Evolutionary conservation across 2,888 invertebrate species (phyloP).

Genomic region (Mesorhabditis spiculigera): DNA sequence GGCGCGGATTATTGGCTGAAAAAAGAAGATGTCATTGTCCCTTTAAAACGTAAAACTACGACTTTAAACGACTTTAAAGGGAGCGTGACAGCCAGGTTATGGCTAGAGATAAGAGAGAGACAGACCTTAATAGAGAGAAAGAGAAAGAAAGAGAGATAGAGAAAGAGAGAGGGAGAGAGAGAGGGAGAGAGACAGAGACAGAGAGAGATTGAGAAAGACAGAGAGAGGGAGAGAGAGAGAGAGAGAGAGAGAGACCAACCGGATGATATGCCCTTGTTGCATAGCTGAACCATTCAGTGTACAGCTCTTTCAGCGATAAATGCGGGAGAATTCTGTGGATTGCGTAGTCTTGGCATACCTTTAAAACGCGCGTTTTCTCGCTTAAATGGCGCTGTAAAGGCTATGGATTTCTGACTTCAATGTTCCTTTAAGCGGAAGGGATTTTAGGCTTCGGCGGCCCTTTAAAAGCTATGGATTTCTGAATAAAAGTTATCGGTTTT

Average conservation of each 20-base stretch:
- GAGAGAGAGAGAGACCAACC: constrained; percentile 11
- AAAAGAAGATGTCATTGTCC: background rate
- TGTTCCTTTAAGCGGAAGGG: no score
- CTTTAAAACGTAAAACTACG: no score
- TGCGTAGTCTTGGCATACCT: constrained; percentile 61
- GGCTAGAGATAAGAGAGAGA: no score
- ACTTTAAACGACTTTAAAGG: no score
- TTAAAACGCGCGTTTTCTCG: constrained; percentile 1
- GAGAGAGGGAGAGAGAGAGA: no score
- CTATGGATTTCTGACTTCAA: no score
- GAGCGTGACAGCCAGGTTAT: no score
- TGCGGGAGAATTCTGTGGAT: constrained; percentile 59
- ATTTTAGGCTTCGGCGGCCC: no score
- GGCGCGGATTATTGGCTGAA: constrained; percentile 36
- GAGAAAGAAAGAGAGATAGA: background rate
- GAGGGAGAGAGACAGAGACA: background rate
- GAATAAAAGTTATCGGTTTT: no score
- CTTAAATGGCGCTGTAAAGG: no score
- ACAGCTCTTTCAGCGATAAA: constrained; percentile 60
- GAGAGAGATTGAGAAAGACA: background rate
- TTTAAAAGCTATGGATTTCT: no score
- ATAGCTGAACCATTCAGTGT: constrained; percentile 63
- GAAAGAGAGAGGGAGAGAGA: background rate
- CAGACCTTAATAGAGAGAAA: background rate
- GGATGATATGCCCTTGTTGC: constrained; percentile 59